Percentiles rank a stretch among this genome's conserved stretches.
Conservation (phyloP, 1,140 invertebrate genomes). For the Leucophenga varia region DNA sequence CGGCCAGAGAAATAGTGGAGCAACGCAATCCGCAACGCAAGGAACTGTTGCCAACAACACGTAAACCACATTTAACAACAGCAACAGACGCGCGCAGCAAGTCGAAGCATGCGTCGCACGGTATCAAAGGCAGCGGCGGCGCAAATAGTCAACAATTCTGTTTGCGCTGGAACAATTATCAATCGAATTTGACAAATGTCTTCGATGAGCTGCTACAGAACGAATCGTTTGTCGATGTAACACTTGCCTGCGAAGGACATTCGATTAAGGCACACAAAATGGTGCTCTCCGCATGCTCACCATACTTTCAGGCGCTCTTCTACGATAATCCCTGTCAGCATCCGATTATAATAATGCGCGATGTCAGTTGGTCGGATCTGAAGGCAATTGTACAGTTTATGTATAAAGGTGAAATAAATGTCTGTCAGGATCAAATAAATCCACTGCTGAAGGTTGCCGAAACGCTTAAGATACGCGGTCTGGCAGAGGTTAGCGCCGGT, state of each 20-base stretch:
- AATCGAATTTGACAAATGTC: slow-evolving; percentile 85
- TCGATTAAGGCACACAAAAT: slow-evolving; percentile 91
- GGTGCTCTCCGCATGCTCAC: slow-evolving; percentile 88
- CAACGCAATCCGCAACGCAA: slow-evolving; percentile 1
- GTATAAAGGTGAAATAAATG: slow-evolving; percentile 92
- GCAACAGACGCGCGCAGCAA: slow-evolving; percentile 9
- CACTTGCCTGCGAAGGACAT: slow-evolving; percentile 85
- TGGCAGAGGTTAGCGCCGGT: slow-evolving; percentile 71
- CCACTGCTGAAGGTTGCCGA: slow-evolving; percentile 84
- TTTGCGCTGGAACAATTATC: slow-evolving; percentile 93
- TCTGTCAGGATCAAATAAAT: slow-evolving; percentile 86
- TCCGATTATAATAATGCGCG: slow-evolving; percentile 87
- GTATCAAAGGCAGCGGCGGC: slow-evolving; percentile 5
- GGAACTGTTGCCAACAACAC: slow-evolving; percentile 6
- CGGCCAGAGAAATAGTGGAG: not conserved
- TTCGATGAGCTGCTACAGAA: slow-evolving; percentile 89
- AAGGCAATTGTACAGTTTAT: slow-evolving; percentile 90
- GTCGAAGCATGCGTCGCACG: not conserved
- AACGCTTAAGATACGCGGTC: slow-evolving; percentile 79
- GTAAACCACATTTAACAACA: not conserved
- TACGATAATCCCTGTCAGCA: slow-evolving; percentile 90
- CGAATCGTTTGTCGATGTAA: slow-evolving; percentile 90
- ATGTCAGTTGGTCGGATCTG: slow-evolving; percentile 83
- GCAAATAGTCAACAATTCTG: slow-evolving; percentile 68
- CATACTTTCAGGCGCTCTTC: slow-evolving; percentile 88